Evolutionary conservation across 2,797 vertebrate species (phyloP), one percentile per base, ranked within the genome.

Genomic region (Podarcis lilfordi): DNA sequence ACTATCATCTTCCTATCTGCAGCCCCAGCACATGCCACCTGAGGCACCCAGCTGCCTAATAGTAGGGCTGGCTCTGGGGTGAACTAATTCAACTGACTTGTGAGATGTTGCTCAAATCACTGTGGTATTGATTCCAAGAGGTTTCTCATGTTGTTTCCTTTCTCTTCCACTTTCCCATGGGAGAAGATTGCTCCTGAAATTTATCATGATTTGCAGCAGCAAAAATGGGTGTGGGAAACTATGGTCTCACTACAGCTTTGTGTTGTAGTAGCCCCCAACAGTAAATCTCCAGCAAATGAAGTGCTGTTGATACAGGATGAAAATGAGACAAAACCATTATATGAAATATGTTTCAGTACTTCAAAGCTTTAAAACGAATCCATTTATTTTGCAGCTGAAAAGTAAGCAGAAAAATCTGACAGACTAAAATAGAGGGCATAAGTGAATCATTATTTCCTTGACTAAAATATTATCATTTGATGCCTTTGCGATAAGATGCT

Each of bases 371-470:
- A 64, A 61, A 0, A 0, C 0, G 35, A 43, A 85, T 23, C 17
- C 0, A 4, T 0, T 81, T 61, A 59, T 86, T 95, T 93, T 87
- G 35, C 9, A 59, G 72, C 45, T 35, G 32, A 59, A 45, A 35
- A 75, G 59, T 61, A n/a, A 90, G 45, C 27, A 84, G n/a, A 88
- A 86, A 85, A 76, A 68, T 74, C 79, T 27, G 83, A 68, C 0
- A 2, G 92, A 8, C 64, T 0, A 0, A 6, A 77, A 35, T 88
- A 85, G 86, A 80, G 59, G 68, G 13, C 50, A 64, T 75, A 40
- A 86, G 37, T 37, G 40, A 45, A 50, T 82, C 29, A 69, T 15
- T 82, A 83, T 89, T 91, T 92, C 80, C 23, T 84, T 78, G 32
- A 64, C 84, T 72, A 37, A 79, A 86, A 82, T 77, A 35, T 59